Evolutionary conservation across 2,888 invertebrate genomes (phyloP).

Genomic region (Tuberolachnus salignus): DNA sequence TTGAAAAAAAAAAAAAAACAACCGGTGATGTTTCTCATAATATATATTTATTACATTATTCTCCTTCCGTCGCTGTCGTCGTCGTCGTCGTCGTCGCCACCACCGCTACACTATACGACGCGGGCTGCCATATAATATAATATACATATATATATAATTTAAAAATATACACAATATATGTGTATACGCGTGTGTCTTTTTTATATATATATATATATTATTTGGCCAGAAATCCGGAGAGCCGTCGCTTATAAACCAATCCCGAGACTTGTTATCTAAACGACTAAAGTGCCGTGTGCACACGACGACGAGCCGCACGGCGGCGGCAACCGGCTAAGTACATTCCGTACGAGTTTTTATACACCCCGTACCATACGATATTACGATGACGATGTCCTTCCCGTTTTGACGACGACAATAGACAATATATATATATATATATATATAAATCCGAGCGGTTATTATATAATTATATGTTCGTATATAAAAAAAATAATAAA

Average conservation of each 20-base stretch:
- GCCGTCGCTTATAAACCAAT: conserved; percentile 22
- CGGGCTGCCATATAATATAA: too few relatives aligned
- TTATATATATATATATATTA: conserved; percentile 5
- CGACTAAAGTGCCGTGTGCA: conserved; percentile 46
- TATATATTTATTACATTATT: neutral
- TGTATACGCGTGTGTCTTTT: neutral
- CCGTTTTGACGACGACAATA: conserved; percentile 52
- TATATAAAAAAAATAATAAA: too few relatives aligned
- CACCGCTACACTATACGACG: too few relatives aligned
- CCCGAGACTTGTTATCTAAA: conserved; percentile 48
- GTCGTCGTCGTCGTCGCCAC: too few relatives aligned
- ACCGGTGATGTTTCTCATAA: neutral
- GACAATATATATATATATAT: too few relatives aligned
- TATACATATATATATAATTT: conserved; percentile 24
- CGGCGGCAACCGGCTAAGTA: conserved; percentile 18
- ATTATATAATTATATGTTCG: too few relatives aligned
- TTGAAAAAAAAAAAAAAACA: too few relatives aligned
- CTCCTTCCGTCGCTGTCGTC: too few relatives aligned
- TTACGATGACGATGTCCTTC: conserved; percentile 22
- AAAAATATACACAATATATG: conserved; percentile 3
- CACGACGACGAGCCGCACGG: neutral
- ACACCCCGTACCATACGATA: neutral
- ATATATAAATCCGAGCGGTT: too few relatives aligned
- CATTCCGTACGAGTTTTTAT: conserved; percentile 44
- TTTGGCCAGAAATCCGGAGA: conserved; percentile 48